Percentiles rank a stretch among this genome's conserved stretches.
These are phyloP conservation scores for Druon quercuslanigerum DNA, from an alignment of 1,140 invertebrate genomes.

Conservation along the genomic window DNA sequence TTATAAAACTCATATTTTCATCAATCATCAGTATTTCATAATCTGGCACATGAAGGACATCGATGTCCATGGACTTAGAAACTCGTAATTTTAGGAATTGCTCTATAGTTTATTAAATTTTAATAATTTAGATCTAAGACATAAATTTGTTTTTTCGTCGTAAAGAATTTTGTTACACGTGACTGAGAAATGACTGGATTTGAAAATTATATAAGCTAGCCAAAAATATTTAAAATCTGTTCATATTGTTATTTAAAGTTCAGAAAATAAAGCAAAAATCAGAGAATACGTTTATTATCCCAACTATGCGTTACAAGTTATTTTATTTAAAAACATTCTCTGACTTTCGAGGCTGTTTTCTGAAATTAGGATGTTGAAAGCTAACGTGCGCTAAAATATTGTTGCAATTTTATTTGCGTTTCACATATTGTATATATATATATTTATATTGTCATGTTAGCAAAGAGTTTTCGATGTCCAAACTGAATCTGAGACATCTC, in stretches of 20 bases:
- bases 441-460: not conserved
- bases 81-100: not conserved
- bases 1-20: not conserved
- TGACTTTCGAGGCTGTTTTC: not conserved
- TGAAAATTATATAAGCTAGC: not conserved
- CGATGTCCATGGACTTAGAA: constrained; percentile 43
- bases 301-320: not conserved
- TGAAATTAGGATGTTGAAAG: not conserved
- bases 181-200: constrained; percentile 10
- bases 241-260: not conserved
- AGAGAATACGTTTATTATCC: constrained; percentile 6
- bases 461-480: not conserved
- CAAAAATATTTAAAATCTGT: not conserved
- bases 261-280: not conserved
- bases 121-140: not conserved
- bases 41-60: constrained; percentile 39
- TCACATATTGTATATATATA: constrained; percentile 27
- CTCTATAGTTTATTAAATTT: not conserved
- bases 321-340: too few relatives aligned
- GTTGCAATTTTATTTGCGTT: constrained; percentile 25
- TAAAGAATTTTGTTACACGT: not conserved
- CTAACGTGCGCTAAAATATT: not conserved
- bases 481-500: not conserved
- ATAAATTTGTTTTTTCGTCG: constrained; percentile 2
- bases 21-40: constrained; percentile 23